Conservation (phyloP, 2,113 vertebrate species). For the Delphinus delphis region DNA sequence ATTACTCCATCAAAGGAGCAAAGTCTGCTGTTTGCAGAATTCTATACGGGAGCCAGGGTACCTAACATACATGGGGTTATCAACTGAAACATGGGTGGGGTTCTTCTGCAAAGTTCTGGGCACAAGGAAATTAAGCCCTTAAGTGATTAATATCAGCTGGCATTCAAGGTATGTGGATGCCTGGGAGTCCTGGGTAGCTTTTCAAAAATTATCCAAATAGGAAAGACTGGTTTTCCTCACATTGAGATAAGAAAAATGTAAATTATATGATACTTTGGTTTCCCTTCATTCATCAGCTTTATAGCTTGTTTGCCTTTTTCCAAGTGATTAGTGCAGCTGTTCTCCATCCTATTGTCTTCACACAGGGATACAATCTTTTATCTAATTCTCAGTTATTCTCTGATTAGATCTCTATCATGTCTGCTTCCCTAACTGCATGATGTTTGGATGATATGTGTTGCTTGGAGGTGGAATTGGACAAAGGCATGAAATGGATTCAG, state of each 20-base stretch:
- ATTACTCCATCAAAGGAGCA: background rate
- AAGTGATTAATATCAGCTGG: background rate
- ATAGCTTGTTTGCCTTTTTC: background rate
- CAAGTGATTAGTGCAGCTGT: background rate
- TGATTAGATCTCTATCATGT: background rate
- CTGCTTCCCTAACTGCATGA: background rate
- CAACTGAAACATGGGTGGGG: background rate
- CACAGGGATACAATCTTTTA: background rate
- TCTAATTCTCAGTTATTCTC: background rate
- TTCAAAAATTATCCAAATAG: background rate
- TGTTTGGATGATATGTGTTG: background rate
- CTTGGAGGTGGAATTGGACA: background rate
- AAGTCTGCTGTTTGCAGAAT: background rate
- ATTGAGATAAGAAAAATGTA: background rate
- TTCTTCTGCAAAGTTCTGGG: background rate
- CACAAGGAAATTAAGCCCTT: background rate
- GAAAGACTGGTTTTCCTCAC: background rate
- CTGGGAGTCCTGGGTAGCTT: background rate
- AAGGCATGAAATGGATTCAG: background rate
- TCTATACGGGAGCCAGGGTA: background rate
- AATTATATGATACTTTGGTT: background rate
- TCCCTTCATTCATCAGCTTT: background rate
- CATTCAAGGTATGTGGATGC: background rate
- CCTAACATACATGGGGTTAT: background rate
- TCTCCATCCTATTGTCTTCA: background rate